Base-by-base conservation (phyloP, 2,797 vertebrate species). In the Morus bassanus region DNA sequence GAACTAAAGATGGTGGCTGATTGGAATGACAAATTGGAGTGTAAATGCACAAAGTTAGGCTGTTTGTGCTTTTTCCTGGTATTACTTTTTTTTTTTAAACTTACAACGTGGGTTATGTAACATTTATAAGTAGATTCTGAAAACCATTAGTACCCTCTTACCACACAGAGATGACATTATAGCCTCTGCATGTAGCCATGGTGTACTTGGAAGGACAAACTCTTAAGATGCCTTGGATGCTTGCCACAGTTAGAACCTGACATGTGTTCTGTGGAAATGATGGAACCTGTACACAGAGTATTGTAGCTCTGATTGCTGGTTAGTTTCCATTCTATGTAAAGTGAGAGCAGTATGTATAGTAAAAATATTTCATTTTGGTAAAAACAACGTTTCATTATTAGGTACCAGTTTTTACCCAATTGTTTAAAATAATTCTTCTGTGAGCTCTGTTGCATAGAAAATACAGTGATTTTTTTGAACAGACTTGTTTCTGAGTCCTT, bases 201-300 rank as follows among this genome's bases (percentile, higher is more conserved):
- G 43, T 70, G 10, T 53, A 45, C 13, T 41, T 57, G 28, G 27
- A 84, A 37, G n/a, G 23, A 35, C 11, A 57, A 35, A 45, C 45
- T 59, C 13, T 39, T 73, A 11, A 39, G 60, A 25, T 56, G 18
- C 13, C 13, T n/a, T 67, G 41, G 39, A 31, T 73, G 22, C 17
- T 79, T 87, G 43, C 22, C 35, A 9, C 33, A 48, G 21, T 59
- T 78, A 43, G 84, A 81, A 73, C 43, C 30, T 79, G 48, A 37
- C 8, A 13, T 2, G 0, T 25, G 2, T 64, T 45, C 25, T 65
- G 17, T 39, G 37, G 59, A 76, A 87, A 25, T 12, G 1, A 51
- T 19, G 17, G 35, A 27, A 53, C 72, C 30, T 67, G 3, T 48
- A 14, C 56, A 50, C 13, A 39, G 51, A 65, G n/a, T 46, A 43